Base-by-base conservation (phyloP, 2,113 vertebrate genomes). In the Arothron firmamentum region DNA sequence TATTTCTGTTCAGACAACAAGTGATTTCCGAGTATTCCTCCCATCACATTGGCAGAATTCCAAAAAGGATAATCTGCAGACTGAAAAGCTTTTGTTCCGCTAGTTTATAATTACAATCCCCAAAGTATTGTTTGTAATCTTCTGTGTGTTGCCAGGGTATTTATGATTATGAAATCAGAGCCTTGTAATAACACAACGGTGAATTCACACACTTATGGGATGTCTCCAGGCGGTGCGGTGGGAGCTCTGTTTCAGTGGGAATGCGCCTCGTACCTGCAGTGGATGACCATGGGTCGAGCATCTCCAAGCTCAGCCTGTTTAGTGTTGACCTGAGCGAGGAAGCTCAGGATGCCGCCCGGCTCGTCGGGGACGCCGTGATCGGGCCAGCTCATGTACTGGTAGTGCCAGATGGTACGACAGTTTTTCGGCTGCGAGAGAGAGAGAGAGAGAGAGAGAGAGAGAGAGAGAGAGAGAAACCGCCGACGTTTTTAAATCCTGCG, bases 361-460 rank as follows among this genome's bases (percentile, higher is more conserved):
- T 97, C 92, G 0, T 90, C 87, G 23, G 97, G 96, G 0, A 99
- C 97, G 0, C 97, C 97, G 0, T 99, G 97, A 77, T 99, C 97
- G 0, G 97, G 97, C 96, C 97, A 99, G 89, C 93, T 96, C 81
- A 96, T 70, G 88, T 96, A 99, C 81, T 99, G 97, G 85, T 93
- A 99, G 62, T 99, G 96, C 92, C 92, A 94, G 43, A 99, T 92
- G n/a, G 91, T 86, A 31, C 93, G 92, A 53, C 83, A 45, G 0
- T 54, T 17, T 11, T 91, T 77, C 6, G 65, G 86, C 93, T 94
- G 80, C 0, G 9, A 53, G 13, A n/a, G 5, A 62, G 2, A 25
- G 5, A 62, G 2, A 25, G 5, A 62, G 2, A 25, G 5, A 62
- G 2, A 25, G n/a, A n/a, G 9, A 53, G 13, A n/a, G 9, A 53